Conservation (phyloP, 37 sponge, comb jelly and placozoan species). For the Axinella damicornis region DNA sequence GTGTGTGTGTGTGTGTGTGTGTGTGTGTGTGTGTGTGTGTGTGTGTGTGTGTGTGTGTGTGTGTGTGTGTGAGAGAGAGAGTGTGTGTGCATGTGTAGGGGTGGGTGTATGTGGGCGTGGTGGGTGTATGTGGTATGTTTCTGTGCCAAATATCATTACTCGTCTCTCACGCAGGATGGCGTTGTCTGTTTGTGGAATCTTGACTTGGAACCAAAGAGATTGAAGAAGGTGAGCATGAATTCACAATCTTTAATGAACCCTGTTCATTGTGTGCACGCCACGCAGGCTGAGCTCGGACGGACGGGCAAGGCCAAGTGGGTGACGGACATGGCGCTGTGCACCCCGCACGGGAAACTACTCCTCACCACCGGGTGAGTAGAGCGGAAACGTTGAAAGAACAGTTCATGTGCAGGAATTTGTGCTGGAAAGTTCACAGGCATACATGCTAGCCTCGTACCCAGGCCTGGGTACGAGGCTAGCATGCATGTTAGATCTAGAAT, state of each 20-base stretch:
- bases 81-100: too few species aligned
- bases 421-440: not conserved
- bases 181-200: constrained; percentile 62
- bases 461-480: too few species aligned
- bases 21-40: too few species aligned
- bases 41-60: too few species aligned
- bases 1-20: constrained; percentile 15
- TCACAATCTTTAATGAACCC: too few species aligned
- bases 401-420: not conserved
- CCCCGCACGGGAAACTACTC: constrained; percentile 77
- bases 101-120: too few species aligned
- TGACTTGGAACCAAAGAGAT: constrained; percentile 45
- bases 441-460: too few species aligned
- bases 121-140: too few species aligned
- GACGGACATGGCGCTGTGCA: constrained; percentile 86
- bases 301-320: constrained; percentile 90
- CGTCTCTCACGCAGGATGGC: constrained; percentile 37
- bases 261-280: too few species aligned
- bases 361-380: constrained; percentile 83
- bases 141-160: too few species aligned
- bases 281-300: constrained; percentile 51
- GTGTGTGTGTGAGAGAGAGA: too few species aligned
- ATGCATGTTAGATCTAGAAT: not conserved
- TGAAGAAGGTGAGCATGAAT: constrained; percentile 51
- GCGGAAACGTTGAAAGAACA: not conserved